phyloP scores from a whole-genome alignment of 2,797 vertebrate genomes.

The Spinus olivaceus region DNA sequence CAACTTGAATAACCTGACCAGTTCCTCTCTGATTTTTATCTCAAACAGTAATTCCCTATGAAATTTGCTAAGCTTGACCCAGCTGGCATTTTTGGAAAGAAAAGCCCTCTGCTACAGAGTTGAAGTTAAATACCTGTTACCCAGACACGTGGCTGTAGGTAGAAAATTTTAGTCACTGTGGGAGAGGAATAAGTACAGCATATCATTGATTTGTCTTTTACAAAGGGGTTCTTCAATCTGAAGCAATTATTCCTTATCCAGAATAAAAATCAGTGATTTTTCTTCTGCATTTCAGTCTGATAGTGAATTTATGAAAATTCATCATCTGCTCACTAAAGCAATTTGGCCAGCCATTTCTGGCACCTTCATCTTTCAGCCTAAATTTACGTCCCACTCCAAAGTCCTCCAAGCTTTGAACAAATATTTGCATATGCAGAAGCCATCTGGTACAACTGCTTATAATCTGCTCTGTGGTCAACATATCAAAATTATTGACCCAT shows the following conservation, averaged over 20 bases:
- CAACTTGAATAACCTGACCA: neutral
- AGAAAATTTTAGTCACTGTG: neutral
- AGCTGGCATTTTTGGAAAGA: neutral
- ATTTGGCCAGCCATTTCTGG: neutral
- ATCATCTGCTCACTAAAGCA: neutral
- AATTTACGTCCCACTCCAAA: neutral
- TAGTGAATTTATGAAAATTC: neutral
- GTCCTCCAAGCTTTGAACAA: neutral
- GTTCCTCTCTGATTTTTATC: neutral
- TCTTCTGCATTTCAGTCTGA: neutral
- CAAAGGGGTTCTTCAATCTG: neutral
- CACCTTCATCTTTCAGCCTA: neutral
- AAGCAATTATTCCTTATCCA: neutral
- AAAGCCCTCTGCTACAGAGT: neutral
- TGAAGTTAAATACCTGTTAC: neutral
- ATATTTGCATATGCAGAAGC: neutral
- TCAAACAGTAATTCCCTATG: neutral
- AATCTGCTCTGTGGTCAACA: neutral
- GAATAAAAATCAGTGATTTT: neutral
- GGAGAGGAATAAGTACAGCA: neutral
- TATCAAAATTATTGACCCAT: neutral
- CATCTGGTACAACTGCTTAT: neutral
- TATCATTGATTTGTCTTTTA: neutral
- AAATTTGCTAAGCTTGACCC: neutral
- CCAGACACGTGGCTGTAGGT: fast-evolving